Evolutionary conservation across 2,113 vertebrate species (phyloP), one percentile per base, ranked within the genome.

Genomic region (Ageneiosus marmoratus): DNA sequence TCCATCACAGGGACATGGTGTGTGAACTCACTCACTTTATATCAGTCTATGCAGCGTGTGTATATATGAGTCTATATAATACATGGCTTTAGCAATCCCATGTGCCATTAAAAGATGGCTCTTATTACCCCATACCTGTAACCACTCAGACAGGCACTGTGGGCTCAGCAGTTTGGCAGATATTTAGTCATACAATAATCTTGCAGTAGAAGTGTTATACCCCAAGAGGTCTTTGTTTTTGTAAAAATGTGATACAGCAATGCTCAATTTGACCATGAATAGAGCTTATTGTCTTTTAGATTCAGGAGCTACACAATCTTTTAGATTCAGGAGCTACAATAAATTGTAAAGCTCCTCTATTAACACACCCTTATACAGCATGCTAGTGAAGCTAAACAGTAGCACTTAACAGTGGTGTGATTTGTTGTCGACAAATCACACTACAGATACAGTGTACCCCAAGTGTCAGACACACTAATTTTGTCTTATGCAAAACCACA

Each of bases 1-100:
- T 87, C 84, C 53, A 82, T 91, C 92, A 92, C 16, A 1, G 89
- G 58, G 0, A 82, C 77, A 80, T 84, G 86, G 18, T 93, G 88
- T 86, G 51, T 65, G 86, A 90, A 86, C 85, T 91, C 80, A 82
- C 84, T 78, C 41, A 2, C 83, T 83, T 86, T 89, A 85, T 37
- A 80, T 83, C 58, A 12, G 85, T 87, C 86, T 48, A 6, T 72
- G 72, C 72, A 13, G 46, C 77, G 37, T 37, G 20, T 74, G 65
- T 34, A 12, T 73, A 69, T 73, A 65, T 63, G 63, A 79, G 78
- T 86, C 27, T 46, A 82, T 32, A 34, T 32, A 75, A 75, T 55
- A 37, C 48, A 51, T 51, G 15, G 16, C 50, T 76, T 9, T 13
- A 37, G 50, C 9, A 55, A 34, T 76, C n/a, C 15, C 50, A 55